A percentile compares a stretch with the other conserved stretches of the same genome.
These are phyloP conservation scores for Xylocampa areola DNA, from an alignment of 2,888 invertebrate genomes.

Conservation along the genomic window DNA sequence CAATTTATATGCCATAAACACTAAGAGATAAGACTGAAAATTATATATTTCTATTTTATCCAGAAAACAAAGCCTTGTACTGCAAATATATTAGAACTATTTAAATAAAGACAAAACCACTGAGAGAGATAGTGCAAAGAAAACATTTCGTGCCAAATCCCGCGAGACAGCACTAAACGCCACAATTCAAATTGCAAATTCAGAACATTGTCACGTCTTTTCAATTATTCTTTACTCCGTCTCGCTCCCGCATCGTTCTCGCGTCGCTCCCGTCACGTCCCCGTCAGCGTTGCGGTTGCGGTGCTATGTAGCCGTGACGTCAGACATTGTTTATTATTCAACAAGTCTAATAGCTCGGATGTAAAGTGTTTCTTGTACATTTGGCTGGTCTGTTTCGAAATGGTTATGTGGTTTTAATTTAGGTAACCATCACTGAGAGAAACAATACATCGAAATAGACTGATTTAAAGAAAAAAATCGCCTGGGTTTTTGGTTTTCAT, in stretches of 20 bases:
- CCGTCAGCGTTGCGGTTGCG: slow-evolving; percentile 23
- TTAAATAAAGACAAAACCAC: too few species aligned
- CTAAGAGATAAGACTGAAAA: too few species aligned
- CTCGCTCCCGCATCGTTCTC: neutral
- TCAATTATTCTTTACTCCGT: slow-evolving; percentile 17
- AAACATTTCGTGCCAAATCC: neutral
- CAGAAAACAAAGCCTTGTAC: too few species aligned
- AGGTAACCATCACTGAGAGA: too few species aligned
- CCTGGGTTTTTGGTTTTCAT: too few species aligned
- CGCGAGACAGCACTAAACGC: neutral
- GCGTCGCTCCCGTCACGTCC: neutral
- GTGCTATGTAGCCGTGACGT: neutral
- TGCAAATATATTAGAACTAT: too few species aligned
- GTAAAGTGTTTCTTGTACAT: neutral
- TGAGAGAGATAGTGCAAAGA: too few species aligned
- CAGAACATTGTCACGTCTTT: slow-evolving; percentile 9
- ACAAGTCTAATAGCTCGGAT: slow-evolving; percentile 16
- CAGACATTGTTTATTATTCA: slow-evolving; percentile 31
- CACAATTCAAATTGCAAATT: slow-evolving; percentile 13
- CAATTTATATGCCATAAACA: too few species aligned
- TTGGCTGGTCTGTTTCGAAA: neutral
- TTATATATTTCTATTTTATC: too few species aligned
- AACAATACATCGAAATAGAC: too few species aligned
- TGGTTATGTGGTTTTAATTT: neutral
- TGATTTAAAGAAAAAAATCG: too few species aligned